phyloP scores from a whole-genome alignment of 2,797 vertebrate species.

The Enteromius trimaculatus region DNA sequence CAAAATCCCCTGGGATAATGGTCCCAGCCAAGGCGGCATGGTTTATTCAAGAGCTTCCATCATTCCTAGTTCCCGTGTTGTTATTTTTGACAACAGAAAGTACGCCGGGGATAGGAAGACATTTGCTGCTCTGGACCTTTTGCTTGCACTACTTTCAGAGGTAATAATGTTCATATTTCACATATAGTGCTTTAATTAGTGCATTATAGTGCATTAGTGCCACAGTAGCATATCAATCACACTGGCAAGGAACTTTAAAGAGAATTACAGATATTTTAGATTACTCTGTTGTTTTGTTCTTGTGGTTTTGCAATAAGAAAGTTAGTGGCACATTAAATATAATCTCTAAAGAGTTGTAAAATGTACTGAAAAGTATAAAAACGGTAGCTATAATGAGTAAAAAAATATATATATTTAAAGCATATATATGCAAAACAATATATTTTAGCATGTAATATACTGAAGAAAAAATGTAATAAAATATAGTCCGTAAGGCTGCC shows the following conservation, averaged over 20 bases:
- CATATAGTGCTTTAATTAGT: not conserved
- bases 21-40: slow-evolving; percentile 82
- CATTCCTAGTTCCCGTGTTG: slow-evolving; percentile 79
- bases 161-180: slow-evolving; percentile 66
- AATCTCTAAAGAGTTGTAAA: not conserved
- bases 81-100: slow-evolving; percentile 69
- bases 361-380: not conserved
- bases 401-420: not conserved
- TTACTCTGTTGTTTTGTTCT: not conserved
- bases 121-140: slow-evolving; percentile 83
- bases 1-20: not conserved
- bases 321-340: not conserved
- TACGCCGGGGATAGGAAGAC: slow-evolving; percentile 67
- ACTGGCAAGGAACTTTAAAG: not conserved
- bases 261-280: not conserved
- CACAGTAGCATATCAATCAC: not conserved
- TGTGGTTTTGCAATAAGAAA: not conserved
- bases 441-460: not conserved
- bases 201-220: not conserved
- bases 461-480: too few species aligned
- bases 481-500: not conserved
- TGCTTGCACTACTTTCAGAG: slow-evolving; percentile 90
- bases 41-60: slow-evolving; percentile 89
- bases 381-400: not conserved
- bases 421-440: not conserved